Evolutionary conservation across 2,888 invertebrate genomes (phyloP), one percentile per base, ranked within the genome.

Genomic region (Abrostola triplasia): DNA sequence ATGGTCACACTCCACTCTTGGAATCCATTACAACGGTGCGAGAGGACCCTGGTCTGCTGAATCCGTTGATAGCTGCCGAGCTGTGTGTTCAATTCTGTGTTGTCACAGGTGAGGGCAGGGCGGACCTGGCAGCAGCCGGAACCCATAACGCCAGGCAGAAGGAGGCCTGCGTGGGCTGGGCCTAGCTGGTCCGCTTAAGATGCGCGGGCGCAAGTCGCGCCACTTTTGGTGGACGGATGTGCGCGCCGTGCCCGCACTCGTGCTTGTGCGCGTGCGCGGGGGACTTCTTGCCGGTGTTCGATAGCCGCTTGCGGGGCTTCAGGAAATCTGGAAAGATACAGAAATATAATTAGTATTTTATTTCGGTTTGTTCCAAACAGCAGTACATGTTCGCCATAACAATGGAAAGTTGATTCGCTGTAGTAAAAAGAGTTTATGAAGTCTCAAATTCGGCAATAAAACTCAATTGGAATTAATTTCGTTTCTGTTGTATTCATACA

Each of bases 301-400:
- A 88, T 86, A 94, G 87, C 87, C 95, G 95, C 88, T 96, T 96
- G 88, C 96, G 95, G 64, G 95, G 95, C 87, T 96, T 95, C 95
- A 96, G 93, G 92, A 95, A 96, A 94, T 96, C 96, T 96, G 96
- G 41, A 96, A 94, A 88, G 66, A 85, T 57, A 76, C 76, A 83
- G 74, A 76, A 73, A 62, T 40, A 36, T 67, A 60, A 50, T 76
- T 67, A 75, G 74, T 56, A 49, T 63, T 49, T 59, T 37, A 58
- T 49, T 60, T 49, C 8, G 13, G 44, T 9, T 40, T 35, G 35
- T 60, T 24, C 38, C 36, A 10, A 51, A 48, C 49, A 38, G 36
- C 6, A 57, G 48, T 42, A 48, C 37, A 13, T 40, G 6, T 36
- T 8, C 6, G 44, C 59, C 54, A 49, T 61, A 70, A 77, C 64